Evolutionary conservation across 2,113 vertebrate genomes (phyloP).

Genomic region (Hippocampus comes): DNA sequence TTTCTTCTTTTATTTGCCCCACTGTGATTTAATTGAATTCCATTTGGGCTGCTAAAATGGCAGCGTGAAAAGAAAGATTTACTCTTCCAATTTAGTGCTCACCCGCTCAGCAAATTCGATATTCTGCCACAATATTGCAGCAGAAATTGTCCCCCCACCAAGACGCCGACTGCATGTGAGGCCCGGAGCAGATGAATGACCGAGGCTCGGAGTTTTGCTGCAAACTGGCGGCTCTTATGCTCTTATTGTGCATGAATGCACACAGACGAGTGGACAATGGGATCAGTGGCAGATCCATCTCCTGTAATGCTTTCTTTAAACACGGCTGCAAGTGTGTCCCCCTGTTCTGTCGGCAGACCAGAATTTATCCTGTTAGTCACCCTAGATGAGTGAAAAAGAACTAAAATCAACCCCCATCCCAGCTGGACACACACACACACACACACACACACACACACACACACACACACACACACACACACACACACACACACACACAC

Average conservation of each 20-base stretch:
- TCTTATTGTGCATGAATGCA: constrained; percentile 58
- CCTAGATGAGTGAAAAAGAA: constrained; percentile 72
- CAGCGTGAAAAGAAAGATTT: constrained; percentile 67
- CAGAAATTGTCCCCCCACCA: constrained; percentile 39
- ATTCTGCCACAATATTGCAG: constrained; percentile 43
- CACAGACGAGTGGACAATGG: constrained; percentile 61
- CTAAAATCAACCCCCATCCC: constrained; percentile 69
- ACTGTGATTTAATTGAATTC: constrained; percentile 68
- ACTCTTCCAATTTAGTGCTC: constrained; percentile 68
- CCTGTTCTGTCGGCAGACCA: constrained; percentile 70
- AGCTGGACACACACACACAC: constrained; percentile 62
- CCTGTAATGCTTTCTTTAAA: constrained; percentile 71
- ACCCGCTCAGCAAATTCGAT: constrained; percentile 56
- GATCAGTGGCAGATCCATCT: constrained; percentile 71
- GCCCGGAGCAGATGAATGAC: constrained; percentile 46
- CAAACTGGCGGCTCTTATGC: constrained; percentile 49
- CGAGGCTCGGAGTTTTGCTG: constrained; percentile 29
- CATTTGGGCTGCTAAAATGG: constrained; percentile 48
- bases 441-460: constrained; percentile 21
- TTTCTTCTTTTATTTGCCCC: constrained; percentile 63
- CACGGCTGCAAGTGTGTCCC: constrained; percentile 66
- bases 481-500: constrained; percentile 37
- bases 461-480: constrained; percentile 41
- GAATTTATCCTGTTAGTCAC: constrained; percentile 75
- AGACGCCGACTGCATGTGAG: constrained; percentile 46